phyloP scores from a whole-genome alignment of 53 echinoderm and acorn worm genomes.

The Antedon mediterranea region DNA sequence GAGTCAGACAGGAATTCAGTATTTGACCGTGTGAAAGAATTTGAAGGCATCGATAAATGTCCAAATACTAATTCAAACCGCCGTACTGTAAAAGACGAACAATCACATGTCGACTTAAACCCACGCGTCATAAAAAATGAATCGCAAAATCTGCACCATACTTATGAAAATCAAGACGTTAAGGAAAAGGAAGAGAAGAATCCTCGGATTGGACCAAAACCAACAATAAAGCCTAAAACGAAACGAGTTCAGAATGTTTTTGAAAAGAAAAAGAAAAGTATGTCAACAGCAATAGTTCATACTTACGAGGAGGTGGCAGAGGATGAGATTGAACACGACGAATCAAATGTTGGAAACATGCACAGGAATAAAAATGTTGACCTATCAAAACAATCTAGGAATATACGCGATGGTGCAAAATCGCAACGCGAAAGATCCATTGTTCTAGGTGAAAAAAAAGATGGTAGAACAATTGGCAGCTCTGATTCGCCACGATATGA shows the following conservation, averaged over 20 bases:
- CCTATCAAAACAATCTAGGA: neutral
- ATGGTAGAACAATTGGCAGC: neutral
- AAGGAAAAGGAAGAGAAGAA: neutral
- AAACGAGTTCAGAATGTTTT: neutral
- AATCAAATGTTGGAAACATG: no score
- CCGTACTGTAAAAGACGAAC: neutral
- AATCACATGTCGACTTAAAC: neutral
- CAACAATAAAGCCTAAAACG: neutral
- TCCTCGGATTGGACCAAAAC: neutral
- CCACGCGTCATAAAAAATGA: neutral
- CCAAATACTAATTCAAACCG: neutral
- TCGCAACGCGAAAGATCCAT: neutral
- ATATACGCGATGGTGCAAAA: neutral
- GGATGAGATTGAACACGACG: neutral
- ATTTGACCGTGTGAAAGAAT: neutral
- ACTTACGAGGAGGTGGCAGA: neutral
- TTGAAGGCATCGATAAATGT: neutral
- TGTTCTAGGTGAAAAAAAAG: neutral
- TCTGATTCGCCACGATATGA: neutral
- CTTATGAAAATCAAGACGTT: neutral
- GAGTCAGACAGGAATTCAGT: neutral
- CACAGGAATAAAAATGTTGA: no score
- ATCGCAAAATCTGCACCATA: neutral
- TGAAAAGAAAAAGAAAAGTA: neutral
- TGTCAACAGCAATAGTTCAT: neutral